Percentiles rank a stretch among this genome's conserved stretches.
These are phyloP conservation scores for Thamnophis elegans DNA, from an alignment of 2,797 vertebrate genomes.

Conservation along the genomic window DNA sequence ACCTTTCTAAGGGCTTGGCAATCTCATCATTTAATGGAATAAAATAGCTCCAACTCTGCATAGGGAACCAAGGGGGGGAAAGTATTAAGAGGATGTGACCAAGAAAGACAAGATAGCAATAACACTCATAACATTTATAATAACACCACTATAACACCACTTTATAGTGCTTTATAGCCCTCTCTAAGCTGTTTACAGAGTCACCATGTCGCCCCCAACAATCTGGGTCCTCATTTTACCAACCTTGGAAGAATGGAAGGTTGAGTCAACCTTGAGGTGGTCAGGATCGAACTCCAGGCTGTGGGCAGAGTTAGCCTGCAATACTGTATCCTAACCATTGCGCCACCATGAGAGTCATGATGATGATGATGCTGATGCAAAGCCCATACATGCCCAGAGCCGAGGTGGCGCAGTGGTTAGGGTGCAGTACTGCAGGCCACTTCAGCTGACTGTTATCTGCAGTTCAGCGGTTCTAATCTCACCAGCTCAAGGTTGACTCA, in stretches of 20 bases:
- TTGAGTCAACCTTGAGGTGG: not conserved
- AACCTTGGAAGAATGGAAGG: not conserved
- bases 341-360: not conserved
- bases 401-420: no score
- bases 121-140: not conserved
- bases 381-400: no score
- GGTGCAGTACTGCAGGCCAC: no score
- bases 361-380: not conserved
- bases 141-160: no score
- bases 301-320: not conserved
- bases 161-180: not conserved
- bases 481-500: no score
- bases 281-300: not conserved
- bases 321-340: not conserved
- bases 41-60: not conserved
- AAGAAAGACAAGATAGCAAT: not conserved
- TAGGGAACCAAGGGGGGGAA: not conserved
- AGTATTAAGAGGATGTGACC: not conserved
- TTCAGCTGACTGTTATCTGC: no score
- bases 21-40: not conserved
- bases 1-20: not conserved
- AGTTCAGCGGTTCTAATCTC: no score
- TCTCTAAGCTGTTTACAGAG: not conserved
- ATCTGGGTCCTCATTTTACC: not conserved
- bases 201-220: not conserved